Evolutionary conservation across 2,797 vertebrate genomes (phyloP).

Genomic region (Bufotes viridis): DNA sequence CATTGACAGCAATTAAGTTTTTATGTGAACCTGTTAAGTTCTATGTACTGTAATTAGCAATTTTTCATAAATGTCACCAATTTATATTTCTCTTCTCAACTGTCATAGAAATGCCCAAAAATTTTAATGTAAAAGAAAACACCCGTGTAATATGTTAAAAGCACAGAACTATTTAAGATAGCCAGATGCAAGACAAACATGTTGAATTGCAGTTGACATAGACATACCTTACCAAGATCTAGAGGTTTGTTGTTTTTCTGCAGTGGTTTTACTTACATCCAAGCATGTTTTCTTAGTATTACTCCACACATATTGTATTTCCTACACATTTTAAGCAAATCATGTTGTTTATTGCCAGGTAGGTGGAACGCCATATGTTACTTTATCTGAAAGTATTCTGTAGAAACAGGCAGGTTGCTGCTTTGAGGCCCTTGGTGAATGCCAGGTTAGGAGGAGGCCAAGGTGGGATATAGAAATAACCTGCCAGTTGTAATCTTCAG

Average conservation of each 20-base stretch:
- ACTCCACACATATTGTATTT: conserved; percentile 59
- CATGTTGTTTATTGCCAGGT: conserved; percentile 58
- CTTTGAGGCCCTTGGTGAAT: conserved; percentile 31
- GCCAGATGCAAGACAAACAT: conserved; percentile 23
- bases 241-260: conserved; percentile 34
- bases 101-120: neutral
- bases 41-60: too few species aligned
- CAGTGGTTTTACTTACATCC: conserved; percentile 40
- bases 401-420: conserved; percentile 68
- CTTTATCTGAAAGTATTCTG: conserved; percentile 36
- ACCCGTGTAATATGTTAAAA: neutral
- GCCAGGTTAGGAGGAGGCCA: conserved; percentile 53
- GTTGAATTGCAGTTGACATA: conserved; percentile 34
- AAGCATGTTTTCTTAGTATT: conserved; percentile 44
- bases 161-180: neutral
- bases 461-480: conserved; percentile 71
- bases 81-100: too few species aligned
- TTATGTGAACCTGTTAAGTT: too few species aligned
- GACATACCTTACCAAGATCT: neutral
- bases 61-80: too few species aligned
- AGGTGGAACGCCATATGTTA: conserved; percentile 60
- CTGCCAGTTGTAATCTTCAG: conserved; percentile 72
- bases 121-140: conserved; percentile 20
- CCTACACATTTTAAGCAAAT: conserved; percentile 39
- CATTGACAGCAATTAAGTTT: too few species aligned